Base-by-base conservation (phyloP, 2,888 invertebrate genomes). In the Drosophila tanythrix region DNA sequence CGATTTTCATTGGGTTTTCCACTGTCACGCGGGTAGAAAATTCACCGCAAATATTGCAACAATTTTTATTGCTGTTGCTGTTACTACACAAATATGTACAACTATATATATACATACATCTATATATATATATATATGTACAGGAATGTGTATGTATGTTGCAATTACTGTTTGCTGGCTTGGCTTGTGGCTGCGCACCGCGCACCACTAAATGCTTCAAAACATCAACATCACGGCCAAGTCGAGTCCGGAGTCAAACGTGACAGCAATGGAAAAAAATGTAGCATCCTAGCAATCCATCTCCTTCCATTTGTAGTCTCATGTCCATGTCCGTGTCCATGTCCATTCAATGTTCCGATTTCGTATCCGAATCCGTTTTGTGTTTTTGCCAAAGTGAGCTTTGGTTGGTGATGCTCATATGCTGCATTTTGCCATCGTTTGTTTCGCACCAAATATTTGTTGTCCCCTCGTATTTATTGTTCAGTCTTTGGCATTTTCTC, bases 381-480 rank as follows among this genome's bases (percentile, higher is more conserved):
- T 69, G 64, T 60, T 66, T 71, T 63, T 74, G 73, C 60, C 71
- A 74, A 70, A 78, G 70, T 64, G 67, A 21, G 31, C 21, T 55
- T 27, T 48, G 52, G 29, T 1, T 56, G 66, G 29, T 63, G 65
- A 56, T 46, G 65, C 51, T 61, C 63, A 38, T 8, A 59, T 73
- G 70, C 56, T 40, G 81, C 63, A 78, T 76, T 71, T 78, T 65
- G 58, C 68, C 59, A 73, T 48, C 64, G 73, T 73, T 76, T 74
- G 69, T 70, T 70, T 53, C 68, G 68, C 76, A 59, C 68, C 69
- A 76, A 62, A 79, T 71, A 77, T 79, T 57, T 70, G 74, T 67
- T 70, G 72, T 48, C 74, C 66, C 71, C 74, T 72, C 50, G 69
- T 69, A 78, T 80, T 81, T 82, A 82, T 85, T 78, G 85, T 73